Conservation (phyloP, 2,888 invertebrate species). For the Tineola bisselliella region DNA sequence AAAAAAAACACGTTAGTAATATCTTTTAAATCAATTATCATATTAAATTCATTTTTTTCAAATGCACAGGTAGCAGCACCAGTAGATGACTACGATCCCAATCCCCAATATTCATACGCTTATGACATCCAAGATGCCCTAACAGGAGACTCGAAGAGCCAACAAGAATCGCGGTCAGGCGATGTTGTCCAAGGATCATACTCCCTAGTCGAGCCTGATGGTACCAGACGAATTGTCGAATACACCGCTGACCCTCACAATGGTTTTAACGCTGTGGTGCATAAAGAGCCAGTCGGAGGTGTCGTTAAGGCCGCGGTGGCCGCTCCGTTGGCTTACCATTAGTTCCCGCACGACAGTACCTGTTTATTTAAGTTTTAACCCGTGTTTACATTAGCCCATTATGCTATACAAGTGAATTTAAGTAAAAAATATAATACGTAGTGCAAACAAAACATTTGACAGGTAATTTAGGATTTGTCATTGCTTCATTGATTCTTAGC, state of each 20-base stretch:
- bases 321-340: constrained; percentile 26
- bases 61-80: constrained; percentile 40
- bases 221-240: constrained; percentile 70
- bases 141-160: constrained; percentile 68
- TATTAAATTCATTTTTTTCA: no score
- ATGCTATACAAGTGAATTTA: background rate
- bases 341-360: background rate
- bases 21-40: no score
- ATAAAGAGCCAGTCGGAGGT: constrained; percentile 65
- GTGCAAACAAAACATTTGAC: background rate
- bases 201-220: constrained; percentile 72
- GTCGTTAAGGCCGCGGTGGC: constrained; percentile 55
- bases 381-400: background rate
- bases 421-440: no score
- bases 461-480: no score
- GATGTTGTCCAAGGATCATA: constrained; percentile 74
- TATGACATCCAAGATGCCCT: constrained; percentile 75
- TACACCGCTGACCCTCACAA: constrained; percentile 74
- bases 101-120: constrained; percentile 74
- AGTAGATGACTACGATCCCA: constrained; percentile 68
- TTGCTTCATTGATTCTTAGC: no score
- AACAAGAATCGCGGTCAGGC: constrained; percentile 66
- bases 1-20: no score
- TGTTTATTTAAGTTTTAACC: background rate
- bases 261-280: constrained; percentile 74